A percentile compares a stretch with the other conserved stretches of the same genome.
Evolutionary conservation across 2,888 invertebrate genomes (phyloP).

Genomic region (Sepiola atlantica): DNA sequence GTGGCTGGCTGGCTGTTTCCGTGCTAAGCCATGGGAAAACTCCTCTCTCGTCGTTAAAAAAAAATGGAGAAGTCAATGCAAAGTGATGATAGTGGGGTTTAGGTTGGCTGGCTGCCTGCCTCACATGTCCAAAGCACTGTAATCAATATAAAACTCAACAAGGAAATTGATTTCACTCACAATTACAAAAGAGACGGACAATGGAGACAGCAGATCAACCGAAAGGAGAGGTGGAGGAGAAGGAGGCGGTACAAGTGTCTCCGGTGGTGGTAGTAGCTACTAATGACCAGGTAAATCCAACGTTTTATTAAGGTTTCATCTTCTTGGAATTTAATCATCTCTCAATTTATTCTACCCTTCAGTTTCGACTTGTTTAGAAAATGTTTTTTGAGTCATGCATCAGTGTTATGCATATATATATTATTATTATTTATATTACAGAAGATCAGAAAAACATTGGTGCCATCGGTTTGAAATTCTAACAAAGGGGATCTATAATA

Average conservation of each 20-base stretch:
- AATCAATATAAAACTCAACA: constrained; percentile 20
- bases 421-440: no score
- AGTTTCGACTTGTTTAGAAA: neutral
- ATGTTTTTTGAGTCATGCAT: neutral
- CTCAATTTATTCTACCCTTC: neutral
- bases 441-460: no score
- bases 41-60: neutral
- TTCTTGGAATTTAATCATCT: neutral
- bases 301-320: neutral
- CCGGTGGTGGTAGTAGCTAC: neutral
- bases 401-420: no score
- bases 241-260: neutral
- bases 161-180: constrained; percentile 32
- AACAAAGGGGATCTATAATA: no score
- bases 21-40: neutral
- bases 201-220: neutral
- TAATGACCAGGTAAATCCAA: neutral
- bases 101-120: neutral
- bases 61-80: neutral
- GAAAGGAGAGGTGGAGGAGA: neutral
- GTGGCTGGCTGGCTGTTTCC: neutral
- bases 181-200: constrained; percentile 2
- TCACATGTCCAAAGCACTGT: constrained; percentile 32
- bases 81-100: neutral
- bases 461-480: no score